phyloP scores from a whole-genome alignment of 2,113 vertebrate genomes.

The Tauraco erythrolophus region DNA sequence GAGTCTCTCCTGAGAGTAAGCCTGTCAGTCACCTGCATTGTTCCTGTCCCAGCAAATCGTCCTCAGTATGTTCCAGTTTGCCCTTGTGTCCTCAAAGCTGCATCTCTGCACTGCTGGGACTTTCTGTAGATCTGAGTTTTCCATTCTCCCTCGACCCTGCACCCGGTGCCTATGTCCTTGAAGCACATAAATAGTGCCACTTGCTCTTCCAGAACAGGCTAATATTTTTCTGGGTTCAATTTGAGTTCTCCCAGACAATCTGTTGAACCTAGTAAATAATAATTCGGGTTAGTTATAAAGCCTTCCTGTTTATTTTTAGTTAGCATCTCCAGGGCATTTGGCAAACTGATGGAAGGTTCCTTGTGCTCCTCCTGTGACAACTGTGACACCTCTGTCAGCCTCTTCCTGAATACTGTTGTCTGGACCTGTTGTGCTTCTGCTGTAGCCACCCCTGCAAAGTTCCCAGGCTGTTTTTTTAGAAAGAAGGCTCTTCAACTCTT shows the following conservation, averaged over 20 bases:
- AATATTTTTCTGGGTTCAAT: not conserved
- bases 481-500: not conserved
- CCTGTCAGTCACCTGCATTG: not conserved
- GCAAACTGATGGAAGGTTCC: not conserved
- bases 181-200: not conserved
- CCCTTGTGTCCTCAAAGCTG: not conserved
- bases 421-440: not conserved
- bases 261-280: not conserved
- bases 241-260: not conserved
- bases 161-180: not conserved
- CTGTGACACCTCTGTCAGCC: not conserved
- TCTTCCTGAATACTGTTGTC: not conserved
- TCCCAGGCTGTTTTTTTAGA: not conserved
- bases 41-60: not conserved
- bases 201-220: not conserved
- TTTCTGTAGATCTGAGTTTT: not conserved
- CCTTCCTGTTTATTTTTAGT: not conserved
- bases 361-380: not conserved
- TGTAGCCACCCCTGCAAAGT: not conserved
- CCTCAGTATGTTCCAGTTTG: not conserved
- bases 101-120: not conserved
- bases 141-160: not conserved
- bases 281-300: not conserved
- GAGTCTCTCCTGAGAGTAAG: not conserved
- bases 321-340: conserved; percentile 10